Conservation (phyloP, 2,888 invertebrate species). For the Drosophila atripex region DNA sequence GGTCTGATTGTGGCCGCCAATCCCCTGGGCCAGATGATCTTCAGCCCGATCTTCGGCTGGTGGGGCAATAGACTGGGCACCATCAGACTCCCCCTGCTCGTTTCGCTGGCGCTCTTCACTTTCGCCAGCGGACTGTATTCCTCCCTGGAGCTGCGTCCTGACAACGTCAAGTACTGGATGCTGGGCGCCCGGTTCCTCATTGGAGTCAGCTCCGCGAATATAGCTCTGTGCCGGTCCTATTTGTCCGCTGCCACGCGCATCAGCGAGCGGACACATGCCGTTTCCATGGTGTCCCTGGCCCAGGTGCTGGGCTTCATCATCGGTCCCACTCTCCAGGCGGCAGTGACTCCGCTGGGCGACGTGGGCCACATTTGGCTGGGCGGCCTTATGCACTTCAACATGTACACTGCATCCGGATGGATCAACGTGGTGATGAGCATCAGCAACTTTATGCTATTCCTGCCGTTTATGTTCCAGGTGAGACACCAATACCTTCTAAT, state of each 20-base stretch:
- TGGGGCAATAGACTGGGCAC: conserved; percentile 91
- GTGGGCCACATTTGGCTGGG: conserved; percentile 86
- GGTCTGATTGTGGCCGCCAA: conserved; percentile 93
- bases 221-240: conserved; percentile 93
- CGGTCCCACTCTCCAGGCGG: conserved; percentile 92
- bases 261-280: conserved; percentile 91
- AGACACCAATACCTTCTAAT: not conserved
- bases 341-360: conserved; percentile 90
- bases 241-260: conserved; percentile 92
- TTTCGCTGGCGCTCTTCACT: conserved; percentile 89
- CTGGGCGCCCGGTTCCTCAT: conserved; percentile 90
- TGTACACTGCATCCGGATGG: conserved; percentile 95
- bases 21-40: conserved; percentile 93
- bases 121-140: conserved; percentile 90
- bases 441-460: conserved; percentile 89
- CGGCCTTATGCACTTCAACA: conserved; percentile 88
- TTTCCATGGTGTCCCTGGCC: conserved; percentile 92
- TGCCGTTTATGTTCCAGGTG: conserved; percentile 90
- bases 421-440: conserved; percentile 91
- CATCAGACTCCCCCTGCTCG: conserved; percentile 89
- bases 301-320: conserved; percentile 94
- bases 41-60: conserved; percentile 92
- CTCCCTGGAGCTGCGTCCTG: conserved; percentile 88
- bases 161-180: conserved; percentile 90
- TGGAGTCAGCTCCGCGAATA: conserved; percentile 92